Percentiles rank a stretch among this genome's conserved stretches.
Conservation (phyloP, 2,888 invertebrate species). For the Lepidocyrtoides sp. region DNA sequence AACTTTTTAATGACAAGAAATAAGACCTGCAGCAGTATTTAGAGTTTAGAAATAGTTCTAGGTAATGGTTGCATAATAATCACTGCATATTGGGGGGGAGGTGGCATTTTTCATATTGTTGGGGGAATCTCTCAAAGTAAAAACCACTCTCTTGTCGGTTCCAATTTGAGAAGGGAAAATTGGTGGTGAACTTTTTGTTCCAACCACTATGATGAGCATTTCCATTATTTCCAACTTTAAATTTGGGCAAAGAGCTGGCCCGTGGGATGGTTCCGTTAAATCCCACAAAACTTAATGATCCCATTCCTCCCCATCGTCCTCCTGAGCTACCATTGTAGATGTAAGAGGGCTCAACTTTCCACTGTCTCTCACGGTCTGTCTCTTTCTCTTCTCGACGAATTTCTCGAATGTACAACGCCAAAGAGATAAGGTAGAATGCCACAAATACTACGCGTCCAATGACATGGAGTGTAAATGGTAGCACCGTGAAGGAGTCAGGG, state of each 20-base stretch:
- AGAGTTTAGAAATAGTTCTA: background rate
- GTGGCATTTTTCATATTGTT: constrained; percentile 59
- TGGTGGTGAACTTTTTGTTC: constrained; percentile 58
- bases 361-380: constrained; percentile 58
- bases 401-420: constrained; percentile 72
- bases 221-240: constrained; percentile 42
- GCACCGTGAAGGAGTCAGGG: constrained; percentile 59
- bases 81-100: constrained; percentile 49
- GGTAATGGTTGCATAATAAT: too few relatives aligned
- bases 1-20: background rate
- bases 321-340: constrained; percentile 51
- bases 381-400: constrained; percentile 67
- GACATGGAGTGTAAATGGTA: constrained; percentile 56
- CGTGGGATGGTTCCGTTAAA: constrained; percentile 67
- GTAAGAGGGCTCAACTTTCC: constrained; percentile 66
- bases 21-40: background rate
- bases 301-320: constrained; percentile 55
- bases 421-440: constrained; percentile 62
- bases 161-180: constrained; percentile 66
- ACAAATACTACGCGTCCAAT: constrained; percentile 62
- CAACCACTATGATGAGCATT: background rate
- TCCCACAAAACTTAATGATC: constrained; percentile 66
- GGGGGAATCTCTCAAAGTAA: constrained; percentile 64
- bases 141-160: constrained; percentile 68
- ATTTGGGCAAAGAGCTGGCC: constrained; percentile 58